These are phyloP conservation scores for Botia almorhae DNA, from an alignment of 2,797 vertebrate species.

Conservation along the genomic window DNA sequence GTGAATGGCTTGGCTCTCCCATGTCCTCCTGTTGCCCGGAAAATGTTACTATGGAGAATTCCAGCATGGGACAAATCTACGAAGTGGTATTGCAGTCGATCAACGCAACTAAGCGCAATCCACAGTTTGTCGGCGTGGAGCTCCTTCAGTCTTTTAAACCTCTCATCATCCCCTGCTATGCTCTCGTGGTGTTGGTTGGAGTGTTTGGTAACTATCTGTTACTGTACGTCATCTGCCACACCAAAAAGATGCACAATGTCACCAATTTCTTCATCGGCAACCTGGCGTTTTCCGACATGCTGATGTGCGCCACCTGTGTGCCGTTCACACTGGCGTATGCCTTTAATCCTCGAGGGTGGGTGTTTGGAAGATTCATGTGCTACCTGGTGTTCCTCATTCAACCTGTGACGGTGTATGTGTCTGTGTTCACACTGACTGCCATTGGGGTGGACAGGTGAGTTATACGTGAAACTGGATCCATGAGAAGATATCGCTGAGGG, in stretches of 20 bases:
- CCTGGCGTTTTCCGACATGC: constrained; percentile 90
- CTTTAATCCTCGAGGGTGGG: constrained; percentile 88
- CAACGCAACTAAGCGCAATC: constrained; percentile 75
- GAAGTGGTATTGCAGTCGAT: constrained; percentile 72
- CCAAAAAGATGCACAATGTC: constrained; percentile 90
- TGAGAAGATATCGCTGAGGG: too few relatives aligned
- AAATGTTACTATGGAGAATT: constrained; percentile 58
- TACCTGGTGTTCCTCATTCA: constrained; percentile 90
- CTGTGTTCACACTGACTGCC: constrained; percentile 88
- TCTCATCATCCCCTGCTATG: constrained; percentile 88
- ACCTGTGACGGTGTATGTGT: constrained; percentile 90
- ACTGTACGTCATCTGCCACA: constrained; percentile 87
- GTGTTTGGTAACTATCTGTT: constrained; percentile 88
- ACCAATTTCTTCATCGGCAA: constrained; percentile 92
- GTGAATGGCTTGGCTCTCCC: constrained; percentile 67
- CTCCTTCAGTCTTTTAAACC: constrained; percentile 87
- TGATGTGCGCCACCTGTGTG: constrained; percentile 89
- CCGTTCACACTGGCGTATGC: constrained; percentile 89
- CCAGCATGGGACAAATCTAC: constrained; percentile 61
- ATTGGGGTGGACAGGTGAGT: constrained; percentile 89
- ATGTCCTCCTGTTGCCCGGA: constrained; percentile 52
- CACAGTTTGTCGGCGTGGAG: constrained; percentile 84
- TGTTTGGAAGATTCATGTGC: constrained; percentile 87
- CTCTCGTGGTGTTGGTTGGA: constrained; percentile 83
- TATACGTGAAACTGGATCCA: background rate